Base-by-base conservation (phyloP, 64 coral and sea anemone genomes). In the Pocillopora verrucosa region DNA sequence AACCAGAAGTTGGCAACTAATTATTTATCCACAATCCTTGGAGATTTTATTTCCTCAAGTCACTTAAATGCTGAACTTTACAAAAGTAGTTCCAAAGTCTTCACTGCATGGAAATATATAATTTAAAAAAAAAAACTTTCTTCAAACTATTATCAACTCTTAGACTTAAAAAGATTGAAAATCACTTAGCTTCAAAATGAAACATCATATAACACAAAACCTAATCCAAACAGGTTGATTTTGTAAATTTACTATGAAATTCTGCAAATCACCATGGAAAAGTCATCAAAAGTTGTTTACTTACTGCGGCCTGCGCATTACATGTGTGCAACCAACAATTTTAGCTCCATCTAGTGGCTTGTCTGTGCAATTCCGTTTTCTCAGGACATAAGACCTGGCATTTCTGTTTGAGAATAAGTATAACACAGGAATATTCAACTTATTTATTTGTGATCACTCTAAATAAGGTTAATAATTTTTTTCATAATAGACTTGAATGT, bases 241-340 rank as follows among this genome's bases (percentile, higher is more conserved):
- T 80, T 80, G 13, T 11, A 45, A 13, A n/a, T 15, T 41, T 35
- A 9, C 1, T 36, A 12, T 81, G 60, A 2, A 61, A 37, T 6
- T 20, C 76, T 45, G n/a, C n/a, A n/a, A n/a, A n/a, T n/a, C n/a
- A n/a, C 9, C 17, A 20, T 77, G 30, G 5, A 7, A 4, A 88
- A 88, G 72, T 16, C 76, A 25, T 76, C 12, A 61, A 51, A 51
- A 51, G 3, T 51, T 51, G 19, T 59, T 60, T 74, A 98, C 94
- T 88, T 88, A 99, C 97, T 84, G 97, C 97, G 58, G 97, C 94
- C 86, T 99, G 97, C 80, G 97, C 97, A 86, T 99, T 80, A 99
- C 97, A 95, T 99, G 97, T 45, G 97, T 99, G 91, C 97, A 99
- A 37, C 93, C 97, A 82, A 99, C 97, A 89, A 99, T 99, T 80